phyloP scores from a whole-genome alignment of 1,140 invertebrate genomes.

The Galleria mellonella region DNA sequence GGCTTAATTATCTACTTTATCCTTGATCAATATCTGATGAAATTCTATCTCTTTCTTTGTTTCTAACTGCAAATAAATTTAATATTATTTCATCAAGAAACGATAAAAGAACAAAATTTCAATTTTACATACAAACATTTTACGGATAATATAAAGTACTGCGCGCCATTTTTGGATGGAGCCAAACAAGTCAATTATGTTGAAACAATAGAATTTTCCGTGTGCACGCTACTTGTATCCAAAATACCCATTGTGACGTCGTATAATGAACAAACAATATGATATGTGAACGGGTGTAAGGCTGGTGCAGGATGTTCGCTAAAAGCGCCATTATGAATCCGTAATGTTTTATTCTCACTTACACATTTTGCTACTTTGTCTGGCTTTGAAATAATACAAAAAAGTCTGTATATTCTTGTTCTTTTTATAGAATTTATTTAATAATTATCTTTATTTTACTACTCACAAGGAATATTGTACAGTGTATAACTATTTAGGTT shows the following conservation, averaged over 20 bases:
- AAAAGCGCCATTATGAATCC: not conserved
- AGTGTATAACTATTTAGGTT: too few relatives aligned
- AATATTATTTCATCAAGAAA: too few relatives aligned
- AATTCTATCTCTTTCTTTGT: too few relatives aligned
- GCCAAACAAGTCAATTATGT: conserved; percentile 1
- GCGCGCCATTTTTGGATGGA: too few relatives aligned
- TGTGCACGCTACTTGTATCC: not conserved
- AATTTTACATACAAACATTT: too few relatives aligned
- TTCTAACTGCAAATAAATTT: too few relatives aligned
- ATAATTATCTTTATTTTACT: not conserved
- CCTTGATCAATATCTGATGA: too few relatives aligned
- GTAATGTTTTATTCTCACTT: not conserved
- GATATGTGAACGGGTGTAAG: not conserved
- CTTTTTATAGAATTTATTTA: not conserved
- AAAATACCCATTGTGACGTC: not conserved
- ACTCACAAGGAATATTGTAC: too few relatives aligned
- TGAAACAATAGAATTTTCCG: not conserved
- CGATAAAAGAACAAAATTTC: too few relatives aligned
- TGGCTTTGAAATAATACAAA: not conserved
- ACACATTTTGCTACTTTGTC: not conserved
- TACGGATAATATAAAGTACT: too few relatives aligned
- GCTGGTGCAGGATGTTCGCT: not conserved
- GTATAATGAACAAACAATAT: not conserved
- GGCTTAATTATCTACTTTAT: too few relatives aligned
- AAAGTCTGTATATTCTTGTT: not conserved